Evolutionary conservation across 2,797 vertebrate species (phyloP).

Genomic region (Philypnodon macrostomus): DNA sequence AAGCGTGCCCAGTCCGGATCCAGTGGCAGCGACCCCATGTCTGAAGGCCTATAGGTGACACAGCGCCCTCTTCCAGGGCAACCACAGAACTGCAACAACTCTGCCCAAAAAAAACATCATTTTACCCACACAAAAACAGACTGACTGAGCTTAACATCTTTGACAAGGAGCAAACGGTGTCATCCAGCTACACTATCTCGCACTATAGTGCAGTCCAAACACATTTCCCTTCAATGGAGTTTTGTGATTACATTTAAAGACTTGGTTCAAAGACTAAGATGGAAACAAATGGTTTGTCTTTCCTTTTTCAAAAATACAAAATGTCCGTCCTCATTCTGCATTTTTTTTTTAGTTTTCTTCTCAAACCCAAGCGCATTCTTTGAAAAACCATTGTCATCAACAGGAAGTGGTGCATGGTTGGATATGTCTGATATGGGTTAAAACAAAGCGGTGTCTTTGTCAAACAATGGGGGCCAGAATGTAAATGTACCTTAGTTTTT

Average conservation of each 20-base stretch:
- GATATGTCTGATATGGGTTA: slow-evolving; percentile 30
- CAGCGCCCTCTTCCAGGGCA: slow-evolving; percentile 56
- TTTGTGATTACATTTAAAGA: slow-evolving; percentile 28
- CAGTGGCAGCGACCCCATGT: slow-evolving; percentile 79
- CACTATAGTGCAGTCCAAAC: slow-evolving; percentile 28
- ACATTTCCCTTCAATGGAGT: slow-evolving; percentile 39
- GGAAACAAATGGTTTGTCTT: slow-evolving; percentile 26
- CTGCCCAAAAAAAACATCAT: slow-evolving; percentile 52
- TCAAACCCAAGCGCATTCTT: slow-evolving; percentile 28
- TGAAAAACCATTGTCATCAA: slow-evolving; percentile 40
- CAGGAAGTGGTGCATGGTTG: slow-evolving; percentile 51
- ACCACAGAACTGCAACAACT: slow-evolving; percentile 69
- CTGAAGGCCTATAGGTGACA: slow-evolving; percentile 82
- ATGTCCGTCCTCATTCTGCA: slow-evolving; percentile 39
- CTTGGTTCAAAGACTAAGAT: slow-evolving; percentile 32
- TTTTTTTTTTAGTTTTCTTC: slow-evolving; percentile 3
- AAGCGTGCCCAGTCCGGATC: slow-evolving; percentile 94
- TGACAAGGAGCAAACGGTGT: slow-evolving; percentile 40
- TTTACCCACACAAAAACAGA: slow-evolving; percentile 48
- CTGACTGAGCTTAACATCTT: slow-evolving; percentile 34
- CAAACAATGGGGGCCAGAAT: slow-evolving; percentile 53
- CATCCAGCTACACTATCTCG: slow-evolving; percentile 38
- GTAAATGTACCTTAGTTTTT: slow-evolving; percentile 56
- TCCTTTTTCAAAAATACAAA: slow-evolving; percentile 40
- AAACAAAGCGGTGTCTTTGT: slow-evolving; percentile 37